A percentile compares a stretch with the other conserved stretches of the same genome.
Conservation (phyloP, 2,888 invertebrate genomes). For the Phaonia tiefii region DNA sequence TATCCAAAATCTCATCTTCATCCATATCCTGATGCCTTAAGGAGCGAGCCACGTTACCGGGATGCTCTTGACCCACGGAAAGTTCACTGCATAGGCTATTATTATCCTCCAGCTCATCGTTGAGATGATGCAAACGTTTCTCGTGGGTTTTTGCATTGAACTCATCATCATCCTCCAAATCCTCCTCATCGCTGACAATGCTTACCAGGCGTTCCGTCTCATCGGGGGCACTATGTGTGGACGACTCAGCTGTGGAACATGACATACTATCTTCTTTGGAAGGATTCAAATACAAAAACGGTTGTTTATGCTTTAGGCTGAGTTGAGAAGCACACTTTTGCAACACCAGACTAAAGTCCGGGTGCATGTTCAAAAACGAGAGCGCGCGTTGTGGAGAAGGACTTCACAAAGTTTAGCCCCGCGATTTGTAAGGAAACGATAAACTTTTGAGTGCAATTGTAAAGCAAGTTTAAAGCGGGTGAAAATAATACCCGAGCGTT, state of each 20-base stretch:
- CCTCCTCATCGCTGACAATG: constrained; percentile 63
- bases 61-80: constrained; percentile 88
- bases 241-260: constrained; percentile 34
- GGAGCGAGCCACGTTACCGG: constrained; percentile 67
- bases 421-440: too few relatives aligned
- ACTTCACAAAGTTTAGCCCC: too few relatives aligned
- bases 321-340: constrained; percentile 71
- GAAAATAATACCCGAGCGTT: background rate
- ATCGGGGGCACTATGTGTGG: constrained; percentile 48
- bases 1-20: constrained; percentile 68
- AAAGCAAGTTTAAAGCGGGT: too few relatives aligned
- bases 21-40: constrained; percentile 72
- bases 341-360: constrained; percentile 77
- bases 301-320: constrained; percentile 65
- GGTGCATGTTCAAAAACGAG: constrained; percentile 75
- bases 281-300: constrained; percentile 43
- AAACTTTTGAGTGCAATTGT: too few relatives aligned
- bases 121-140: constrained; percentile 23
- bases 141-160: background rate
- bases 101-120: constrained; percentile 69
- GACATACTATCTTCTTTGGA: constrained; percentile 49
- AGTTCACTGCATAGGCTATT: constrained; percentile 88
- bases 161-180: constrained; percentile 58
- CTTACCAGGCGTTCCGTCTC: constrained; percentile 48
- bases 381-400: too few relatives aligned